Base-by-base conservation (phyloP, 2,888 invertebrate genomes). In the Nomada ruficornis region DNA sequence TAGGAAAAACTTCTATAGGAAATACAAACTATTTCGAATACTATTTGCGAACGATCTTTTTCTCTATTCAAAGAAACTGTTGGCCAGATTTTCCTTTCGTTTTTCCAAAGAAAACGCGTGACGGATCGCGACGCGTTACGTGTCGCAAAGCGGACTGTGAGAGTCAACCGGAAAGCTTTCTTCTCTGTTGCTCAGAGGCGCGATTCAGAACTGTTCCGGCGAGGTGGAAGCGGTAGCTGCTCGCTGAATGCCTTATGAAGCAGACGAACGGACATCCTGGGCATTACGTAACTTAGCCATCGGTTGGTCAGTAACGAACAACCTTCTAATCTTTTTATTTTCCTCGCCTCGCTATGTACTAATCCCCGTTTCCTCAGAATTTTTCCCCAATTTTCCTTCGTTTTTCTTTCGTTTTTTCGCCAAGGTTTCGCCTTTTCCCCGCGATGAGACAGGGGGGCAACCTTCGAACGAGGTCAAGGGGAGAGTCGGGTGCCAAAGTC, bases 241-340 rank as follows among this genome's bases (percentile, higher is more conserved):
- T 77, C 68, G 36, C 62, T 80, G 87, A 89, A 89, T 87, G 84
- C 85, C 84, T 80, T 86, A 88, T 88, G 83, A 89, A 87, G 77
- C 81, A 77, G 75, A 82, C 83, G 74, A 82, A 82, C 88, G 89
- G 87, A 89, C 87, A 86, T 89, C 89, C 89, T 87, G 87, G 36
- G 78, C 80, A 71, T 89, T 89, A 88, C 75, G 82, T 82, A 82
- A 82, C 74, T 64, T 80, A 50, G 69, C 67, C 29, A 77, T 57
- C 44, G 69, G 72, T 57, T 72, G 63, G 29, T 42, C 69, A 68
- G 50, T 50, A n/a, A 74, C 57, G 59, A 68, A 50, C 23, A 69
- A 64, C 57, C 76, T 55, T 72, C 26, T 74, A 50, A 55, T 57
- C 55, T 62, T 59, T 68, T 23, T 15, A 54, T 18, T 62, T 54